Percentiles rank a stretch among this genome's conserved stretches.
These are phyloP conservation scores for Calvadosia cruxmelitensis DNA, from an alignment of 30 jellyfish, hydroid and myxozoan species.

Conservation along the genomic window DNA sequence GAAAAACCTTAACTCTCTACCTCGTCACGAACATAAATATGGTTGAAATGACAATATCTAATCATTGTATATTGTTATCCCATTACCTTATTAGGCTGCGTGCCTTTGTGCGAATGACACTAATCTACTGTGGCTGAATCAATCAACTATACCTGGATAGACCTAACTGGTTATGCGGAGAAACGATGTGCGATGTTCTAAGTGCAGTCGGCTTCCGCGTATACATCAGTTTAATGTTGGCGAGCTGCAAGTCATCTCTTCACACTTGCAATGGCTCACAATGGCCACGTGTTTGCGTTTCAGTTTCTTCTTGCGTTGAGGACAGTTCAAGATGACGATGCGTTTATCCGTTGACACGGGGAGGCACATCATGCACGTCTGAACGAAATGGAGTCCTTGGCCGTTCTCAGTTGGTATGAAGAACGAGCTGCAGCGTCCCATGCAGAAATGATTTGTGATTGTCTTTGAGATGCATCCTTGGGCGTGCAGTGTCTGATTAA, in stretches of 20 bases:
- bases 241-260: neutral
- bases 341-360: neutral
- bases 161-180: no score
- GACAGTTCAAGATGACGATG: neutral
- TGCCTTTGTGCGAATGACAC: no score
- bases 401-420: neutral
- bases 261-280: neutral
- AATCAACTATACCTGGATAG: no score
- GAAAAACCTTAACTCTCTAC: no score
- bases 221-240: neutral
- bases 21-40: no score
- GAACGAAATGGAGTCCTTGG: neutral
- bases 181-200: no score
- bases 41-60: no score
- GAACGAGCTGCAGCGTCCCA: neutral
- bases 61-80: no score
- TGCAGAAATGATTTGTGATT: neutral
- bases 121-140: no score
- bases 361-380: neutral
- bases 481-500: constrained; percentile 1
- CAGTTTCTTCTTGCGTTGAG: neutral
- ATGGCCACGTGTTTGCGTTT: neutral
- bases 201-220: no score
- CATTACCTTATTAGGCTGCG: no score
- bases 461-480: neutral